Conservation (phyloP, 2,113 vertebrate genomes). For the Cepphus grylle region DNA sequence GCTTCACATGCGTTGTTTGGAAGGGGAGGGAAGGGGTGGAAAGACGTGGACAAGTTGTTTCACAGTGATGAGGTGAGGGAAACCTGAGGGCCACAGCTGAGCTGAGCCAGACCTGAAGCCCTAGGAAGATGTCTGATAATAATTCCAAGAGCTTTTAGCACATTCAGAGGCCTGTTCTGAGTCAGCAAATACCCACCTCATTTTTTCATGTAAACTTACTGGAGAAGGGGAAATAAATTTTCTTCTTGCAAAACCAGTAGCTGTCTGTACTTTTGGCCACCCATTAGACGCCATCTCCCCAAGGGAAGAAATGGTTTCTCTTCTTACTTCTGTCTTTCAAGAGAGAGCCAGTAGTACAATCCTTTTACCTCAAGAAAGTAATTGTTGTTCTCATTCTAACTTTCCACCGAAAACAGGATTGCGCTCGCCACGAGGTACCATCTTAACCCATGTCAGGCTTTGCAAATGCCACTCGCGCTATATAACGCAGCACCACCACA, state of each 20-base stretch:
- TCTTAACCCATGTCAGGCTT: conserved; percentile 7
- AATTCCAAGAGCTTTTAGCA: background rate
- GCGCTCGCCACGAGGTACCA: background rate
- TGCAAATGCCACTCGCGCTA: background rate
- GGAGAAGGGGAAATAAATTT: background rate
- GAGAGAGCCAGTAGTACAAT: background rate
- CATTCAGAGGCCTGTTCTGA: background rate
- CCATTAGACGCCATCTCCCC: background rate
- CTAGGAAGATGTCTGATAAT: background rate
- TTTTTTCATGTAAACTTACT: background rate
- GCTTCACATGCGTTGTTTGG: background rate
- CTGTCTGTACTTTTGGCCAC: background rate
- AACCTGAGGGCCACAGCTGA: background rate
- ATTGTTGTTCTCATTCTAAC: background rate
- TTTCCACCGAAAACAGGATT: background rate
- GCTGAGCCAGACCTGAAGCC: background rate
- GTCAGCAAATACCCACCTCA: background rate
- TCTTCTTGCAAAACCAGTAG: conserved; percentile 6
- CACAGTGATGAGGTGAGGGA: conserved; percentile 6
- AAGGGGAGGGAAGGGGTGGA: background rate
- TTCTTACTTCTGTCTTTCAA: background rate
- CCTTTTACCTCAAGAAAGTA: background rate
- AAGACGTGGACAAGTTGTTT: conserved; percentile 30
- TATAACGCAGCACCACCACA: conserved; percentile 44
- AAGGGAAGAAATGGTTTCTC: background rate